Base-by-base conservation (phyloP, 2,888 invertebrate species). In the Chloroclysta siterata region DNA sequence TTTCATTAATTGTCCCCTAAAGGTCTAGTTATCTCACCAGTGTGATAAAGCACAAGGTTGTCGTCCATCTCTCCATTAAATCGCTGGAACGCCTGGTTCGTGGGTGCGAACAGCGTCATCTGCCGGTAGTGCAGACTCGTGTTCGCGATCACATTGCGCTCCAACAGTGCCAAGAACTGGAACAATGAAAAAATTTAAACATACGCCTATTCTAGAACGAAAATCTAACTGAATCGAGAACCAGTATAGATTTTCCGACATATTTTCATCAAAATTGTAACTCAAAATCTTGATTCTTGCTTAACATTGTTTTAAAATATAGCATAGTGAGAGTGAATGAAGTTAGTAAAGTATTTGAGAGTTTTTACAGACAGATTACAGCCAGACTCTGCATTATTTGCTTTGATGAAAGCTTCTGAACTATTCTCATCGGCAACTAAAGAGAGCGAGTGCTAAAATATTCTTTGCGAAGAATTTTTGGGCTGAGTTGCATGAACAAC, bases 91-190 rank as follows among this genome's bases (percentile, higher is more conserved):
- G 98, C 98, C 72, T 95, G 94, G 88, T 98, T 97, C 69, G 96
- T 97, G 10, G 98, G 98, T 59, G 97, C 98, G 80, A 98, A 98
- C 64, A 98, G 93, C n/a, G 98, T 98, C 81, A 96, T 95, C 80
- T 96, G 95, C 69, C 97, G 95, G 82, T 95, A 94, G 76, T 95
- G 93, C 52, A 98, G 89, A 15, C 96, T 95, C 51, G 94, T 94
- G 80, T 96, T 97, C 46, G 97, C 97, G 54, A 96, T 93, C 60
- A 94, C 93, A 85, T 96, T 96, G 68, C 95, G 94, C 77, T 96
- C 96, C 83, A 98, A 82, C 68, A 97, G 89, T 55, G 95, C 94
- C 79, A 96, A 95, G 82, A 98, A 98, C 98, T 98, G 95, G 8
- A 61, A 65, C 58, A 61, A 65, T 36, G 14, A 33, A 53, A 57